These are phyloP conservation scores for Dipus sagitta DNA, from an alignment of 2,797 vertebrate genomes.

Conservation along the genomic window DNA sequence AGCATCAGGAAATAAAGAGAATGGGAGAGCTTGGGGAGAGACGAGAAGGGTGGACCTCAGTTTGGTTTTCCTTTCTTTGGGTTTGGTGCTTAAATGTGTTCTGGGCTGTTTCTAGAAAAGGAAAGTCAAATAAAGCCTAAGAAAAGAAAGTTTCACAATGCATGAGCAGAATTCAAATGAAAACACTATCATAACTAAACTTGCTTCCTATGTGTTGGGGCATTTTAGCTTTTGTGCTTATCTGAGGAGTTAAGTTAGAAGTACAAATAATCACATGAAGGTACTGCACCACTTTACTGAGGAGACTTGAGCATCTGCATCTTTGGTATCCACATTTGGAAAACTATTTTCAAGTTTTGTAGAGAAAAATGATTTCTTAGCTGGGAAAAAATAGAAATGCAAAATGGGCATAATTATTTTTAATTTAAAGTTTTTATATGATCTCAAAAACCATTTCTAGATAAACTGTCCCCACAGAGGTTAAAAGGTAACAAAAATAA, in stretches of 20 bases:
- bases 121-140: constrained; percentile 10
- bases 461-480: constrained; percentile 50
- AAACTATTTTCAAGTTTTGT: background rate
- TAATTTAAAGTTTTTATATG: constrained; percentile 25
- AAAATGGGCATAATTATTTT: constrained; percentile 31
- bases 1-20: background rate
- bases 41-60: background rate
- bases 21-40: background rate
- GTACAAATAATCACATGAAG: background rate
- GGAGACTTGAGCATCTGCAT: background rate
- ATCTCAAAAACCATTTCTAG: constrained; percentile 51
- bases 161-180: background rate
- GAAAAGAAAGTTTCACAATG: background rate
- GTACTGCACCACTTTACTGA: background rate
- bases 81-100: background rate
- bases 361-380: background rate
- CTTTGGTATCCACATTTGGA: background rate
- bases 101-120: background rate
- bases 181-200: background rate
- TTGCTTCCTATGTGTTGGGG: background rate
- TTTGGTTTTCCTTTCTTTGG: background rate
- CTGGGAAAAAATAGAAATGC: background rate
- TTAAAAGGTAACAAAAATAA: constrained; percentile 58
- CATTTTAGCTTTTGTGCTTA: background rate
- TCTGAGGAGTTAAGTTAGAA: background rate